These are phyloP conservation scores for Folsomia manolachei DNA, from an alignment of 2,888 invertebrate genomes.

Conservation along the genomic window DNA sequence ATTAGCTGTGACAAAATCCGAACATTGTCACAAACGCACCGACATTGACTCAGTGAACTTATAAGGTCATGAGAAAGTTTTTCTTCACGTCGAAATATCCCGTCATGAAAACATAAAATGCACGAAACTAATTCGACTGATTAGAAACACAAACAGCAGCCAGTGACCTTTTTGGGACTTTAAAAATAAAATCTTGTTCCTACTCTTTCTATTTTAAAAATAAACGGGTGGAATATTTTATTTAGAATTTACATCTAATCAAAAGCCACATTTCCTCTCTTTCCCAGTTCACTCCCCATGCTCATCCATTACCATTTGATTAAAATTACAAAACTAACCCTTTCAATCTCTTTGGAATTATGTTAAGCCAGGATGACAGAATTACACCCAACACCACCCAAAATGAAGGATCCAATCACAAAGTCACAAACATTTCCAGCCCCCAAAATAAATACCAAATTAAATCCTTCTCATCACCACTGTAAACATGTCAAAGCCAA, in stretches of 20 bases:
- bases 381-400: background rate
- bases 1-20: background rate
- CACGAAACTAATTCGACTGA: background rate
- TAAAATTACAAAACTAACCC: background rate
- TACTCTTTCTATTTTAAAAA: background rate
- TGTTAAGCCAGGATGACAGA: background rate
- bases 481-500: background rate
- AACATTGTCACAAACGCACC: background rate
- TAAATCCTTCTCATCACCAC: too few species aligned
- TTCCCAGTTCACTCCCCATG: too few species aligned
- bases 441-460: slow-evolving; percentile 2
- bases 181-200: background rate
- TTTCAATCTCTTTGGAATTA: too few species aligned
- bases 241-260: background rate
- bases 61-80: background rate
- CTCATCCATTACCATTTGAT: background rate
- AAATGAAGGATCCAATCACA: background rate
- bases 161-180: background rate
- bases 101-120: too few species aligned
- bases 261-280: background rate
- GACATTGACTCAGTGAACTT: background rate
- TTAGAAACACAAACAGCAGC: background rate
- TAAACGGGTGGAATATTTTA: background rate
- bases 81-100: background rate
- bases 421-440: background rate